phyloP scores from a whole-genome alignment of 2,113 vertebrate species.

The Megaleporinus macrocephalus region DNA sequence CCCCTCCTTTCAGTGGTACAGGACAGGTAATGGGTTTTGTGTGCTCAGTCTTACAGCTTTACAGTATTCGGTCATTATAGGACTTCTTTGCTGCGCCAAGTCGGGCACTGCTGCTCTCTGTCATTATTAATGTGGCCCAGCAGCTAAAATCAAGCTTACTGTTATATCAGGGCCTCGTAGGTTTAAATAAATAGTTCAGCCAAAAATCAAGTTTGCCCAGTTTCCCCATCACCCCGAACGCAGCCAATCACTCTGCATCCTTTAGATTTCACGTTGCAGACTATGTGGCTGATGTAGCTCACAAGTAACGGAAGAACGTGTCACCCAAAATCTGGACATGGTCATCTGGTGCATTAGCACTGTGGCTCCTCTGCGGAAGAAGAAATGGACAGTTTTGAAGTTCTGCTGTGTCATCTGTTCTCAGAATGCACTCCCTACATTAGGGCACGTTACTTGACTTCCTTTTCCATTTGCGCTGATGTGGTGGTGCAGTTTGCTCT shows the following conservation, averaged over 20 bases:
- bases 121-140: neutral
- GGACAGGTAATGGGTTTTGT: neutral
- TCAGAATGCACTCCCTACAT: neutral
- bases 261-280: neutral
- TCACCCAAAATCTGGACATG: no score
- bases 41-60: neutral
- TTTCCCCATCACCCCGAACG: neutral
- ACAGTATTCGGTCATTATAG: neutral
- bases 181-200: neutral
- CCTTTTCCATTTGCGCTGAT: neutral
- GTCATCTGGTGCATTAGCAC: neutral
- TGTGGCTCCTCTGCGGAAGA: neutral
- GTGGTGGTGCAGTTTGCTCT: neutral
- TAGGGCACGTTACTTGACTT: neutral
- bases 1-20: neutral
- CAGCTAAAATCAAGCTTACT: neutral
- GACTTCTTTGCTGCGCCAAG: neutral
- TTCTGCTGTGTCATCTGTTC: neutral
- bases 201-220: neutral
- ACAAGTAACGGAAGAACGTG: neutral
- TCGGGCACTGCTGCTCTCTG: neutral
- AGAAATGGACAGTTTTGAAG: no score
- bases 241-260: no score
- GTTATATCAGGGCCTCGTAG: neutral
- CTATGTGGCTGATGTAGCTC: neutral